Conservation (phyloP, 2,113 vertebrate genomes). For the Passer domesticus region DNA sequence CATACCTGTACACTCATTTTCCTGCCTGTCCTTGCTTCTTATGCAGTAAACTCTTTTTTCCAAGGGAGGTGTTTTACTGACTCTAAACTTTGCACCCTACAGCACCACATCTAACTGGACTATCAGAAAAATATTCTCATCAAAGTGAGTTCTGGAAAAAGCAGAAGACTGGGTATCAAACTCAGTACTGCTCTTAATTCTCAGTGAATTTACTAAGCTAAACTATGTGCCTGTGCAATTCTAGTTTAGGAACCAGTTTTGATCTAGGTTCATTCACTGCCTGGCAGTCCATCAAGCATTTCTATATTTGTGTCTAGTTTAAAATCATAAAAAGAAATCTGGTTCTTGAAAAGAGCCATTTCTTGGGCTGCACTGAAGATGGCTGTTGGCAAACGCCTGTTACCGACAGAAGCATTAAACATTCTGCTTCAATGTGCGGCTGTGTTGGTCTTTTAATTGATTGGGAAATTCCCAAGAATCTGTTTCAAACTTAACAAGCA, state of each 20-base stretch:
- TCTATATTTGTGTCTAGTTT: background rate
- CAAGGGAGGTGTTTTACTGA: background rate
- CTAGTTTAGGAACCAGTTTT: background rate
- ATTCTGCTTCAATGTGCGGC: background rate
- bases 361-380: background rate
- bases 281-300: background rate
- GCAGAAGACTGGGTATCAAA: background rate
- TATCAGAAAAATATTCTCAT: background rate
- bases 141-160: background rate
- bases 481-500: background rate
- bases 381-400: background rate
- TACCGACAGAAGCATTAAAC: background rate
- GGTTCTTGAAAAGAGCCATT: background rate
- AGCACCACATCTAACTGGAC: background rate
- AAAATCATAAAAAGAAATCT: background rate
- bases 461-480: background rate
- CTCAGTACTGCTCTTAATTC: background rate
- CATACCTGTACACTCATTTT: background rate
- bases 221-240: background rate
- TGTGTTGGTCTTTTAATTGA: background rate
- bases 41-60: background rate
- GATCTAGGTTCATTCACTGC: background rate
- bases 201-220: background rate
- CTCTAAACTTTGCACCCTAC: background rate
- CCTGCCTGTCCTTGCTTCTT: background rate